Conservation (phyloP, 2,113 vertebrate genomes). For the Sylvilagus bachmani region DNA sequence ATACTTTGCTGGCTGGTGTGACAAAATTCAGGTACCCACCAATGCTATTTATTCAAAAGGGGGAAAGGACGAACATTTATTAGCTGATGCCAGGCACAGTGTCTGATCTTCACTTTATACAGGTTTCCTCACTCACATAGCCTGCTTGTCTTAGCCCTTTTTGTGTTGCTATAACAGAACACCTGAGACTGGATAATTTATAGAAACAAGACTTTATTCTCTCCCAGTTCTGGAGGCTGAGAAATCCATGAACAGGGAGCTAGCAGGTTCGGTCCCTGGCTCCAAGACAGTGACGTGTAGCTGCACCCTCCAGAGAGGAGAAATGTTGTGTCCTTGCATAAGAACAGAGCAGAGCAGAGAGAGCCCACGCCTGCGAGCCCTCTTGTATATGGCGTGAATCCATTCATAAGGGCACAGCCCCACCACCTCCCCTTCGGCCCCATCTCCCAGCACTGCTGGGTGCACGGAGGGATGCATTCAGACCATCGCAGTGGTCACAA, state of each 20-base stretch:
- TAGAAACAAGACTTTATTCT: background rate
- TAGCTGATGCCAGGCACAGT: background rate
- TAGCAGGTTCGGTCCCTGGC: background rate
- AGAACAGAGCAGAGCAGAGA: background rate
- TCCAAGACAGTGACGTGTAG: background rate
- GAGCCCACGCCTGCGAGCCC: background rate
- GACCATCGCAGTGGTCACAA: background rate
- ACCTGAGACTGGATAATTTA: background rate
- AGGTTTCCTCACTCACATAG: background rate
- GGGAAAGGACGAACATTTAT: background rate
- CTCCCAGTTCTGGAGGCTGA: too few relatives aligned
- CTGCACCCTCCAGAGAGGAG: too few relatives aligned
- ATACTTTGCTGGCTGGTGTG: slow-evolving; percentile 94
- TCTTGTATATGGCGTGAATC: background rate
- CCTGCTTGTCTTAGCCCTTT: background rate
- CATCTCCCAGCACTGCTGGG: background rate
- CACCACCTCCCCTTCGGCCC: background rate
- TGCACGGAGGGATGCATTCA: background rate
- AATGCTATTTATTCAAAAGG: background rate
- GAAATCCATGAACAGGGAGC: background rate
- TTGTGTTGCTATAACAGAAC: background rate
- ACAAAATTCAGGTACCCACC: slow-evolving; percentile 92
- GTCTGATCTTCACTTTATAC: background rate
- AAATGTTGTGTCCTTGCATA: background rate
- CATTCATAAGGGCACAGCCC: background rate